phyloP scores from a whole-genome alignment of 2,113 vertebrate genomes.

The Micronycteris hirsuta region DNA sequence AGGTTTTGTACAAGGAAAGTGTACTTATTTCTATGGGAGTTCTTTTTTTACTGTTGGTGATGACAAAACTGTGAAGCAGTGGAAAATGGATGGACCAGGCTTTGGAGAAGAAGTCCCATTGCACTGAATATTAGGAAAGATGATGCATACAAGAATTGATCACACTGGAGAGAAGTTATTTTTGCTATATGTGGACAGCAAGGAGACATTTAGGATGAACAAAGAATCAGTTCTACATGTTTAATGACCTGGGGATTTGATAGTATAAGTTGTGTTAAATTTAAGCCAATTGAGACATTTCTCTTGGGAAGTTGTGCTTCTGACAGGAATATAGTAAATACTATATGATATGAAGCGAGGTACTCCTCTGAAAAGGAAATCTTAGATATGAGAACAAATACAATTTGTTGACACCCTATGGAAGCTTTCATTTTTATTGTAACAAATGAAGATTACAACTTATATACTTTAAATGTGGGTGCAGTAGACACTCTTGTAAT shows the following conservation, averaged over 20 bases:
- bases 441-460: slow-evolving; percentile 96
- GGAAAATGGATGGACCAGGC: slow-evolving; percentile 91
- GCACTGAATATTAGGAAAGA: slow-evolving; percentile 95
- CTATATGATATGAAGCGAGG: slow-evolving; percentile 96
- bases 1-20: slow-evolving; percentile 94
- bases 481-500: slow-evolving; percentile 82
- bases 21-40: slow-evolving; percentile 89
- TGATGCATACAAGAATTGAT: slow-evolving; percentile 94
- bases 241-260: slow-evolving; percentile 96
- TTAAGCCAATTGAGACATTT: slow-evolving; percentile 95
- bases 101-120: slow-evolving; percentile 91
- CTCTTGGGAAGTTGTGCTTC: slow-evolving; percentile 96
- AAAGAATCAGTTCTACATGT: slow-evolving; percentile 92
- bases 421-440: slow-evolving; percentile 95
- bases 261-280: slow-evolving; percentile 93
- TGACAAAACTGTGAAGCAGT: slow-evolving; percentile 97
- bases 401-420: slow-evolving; percentile 97
- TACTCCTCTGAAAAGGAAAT: slow-evolving; percentile 95
- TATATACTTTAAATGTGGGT: slow-evolving; percentile 96
- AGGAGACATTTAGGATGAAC: slow-evolving; percentile 98
- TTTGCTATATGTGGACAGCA: slow-evolving; percentile 97
- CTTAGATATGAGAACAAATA: slow-evolving; percentile 94
- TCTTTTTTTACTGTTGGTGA: slow-evolving; percentile 97
- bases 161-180: slow-evolving; percentile 91
- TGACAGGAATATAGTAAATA: slow-evolving; percentile 91